Evolutionary conservation across 2,113 vertebrate genomes (phyloP).

Genomic region (Nanorana parkeri): DNA sequence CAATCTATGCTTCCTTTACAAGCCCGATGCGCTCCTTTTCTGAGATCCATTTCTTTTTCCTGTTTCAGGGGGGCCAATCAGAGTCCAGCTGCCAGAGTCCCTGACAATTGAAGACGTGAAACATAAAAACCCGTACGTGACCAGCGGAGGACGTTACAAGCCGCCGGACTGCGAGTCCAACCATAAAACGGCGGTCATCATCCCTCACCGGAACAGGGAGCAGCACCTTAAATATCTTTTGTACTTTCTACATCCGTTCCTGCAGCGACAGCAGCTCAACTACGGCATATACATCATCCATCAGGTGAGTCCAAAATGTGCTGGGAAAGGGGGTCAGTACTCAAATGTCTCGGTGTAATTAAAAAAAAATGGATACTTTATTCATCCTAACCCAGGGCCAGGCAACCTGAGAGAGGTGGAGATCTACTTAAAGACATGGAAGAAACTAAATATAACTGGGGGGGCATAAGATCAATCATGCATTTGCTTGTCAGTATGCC

Average conservation of each 20-base stretch:
- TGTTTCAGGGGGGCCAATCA: conserved; percentile 71
- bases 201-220: conserved; percentile 77
- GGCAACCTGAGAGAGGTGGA: too few species aligned
- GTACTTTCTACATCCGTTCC: conserved; percentile 80
- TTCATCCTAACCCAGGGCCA: too few species aligned
- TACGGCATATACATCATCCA: conserved; percentile 82
- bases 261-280: conserved; percentile 79
- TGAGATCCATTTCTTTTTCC: conserved; percentile 5
- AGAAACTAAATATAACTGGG: too few species aligned
- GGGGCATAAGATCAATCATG: too few species aligned
- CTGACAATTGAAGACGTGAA: conserved; percentile 70
- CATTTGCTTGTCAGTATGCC: too few species aligned
- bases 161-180: conserved; percentile 75
- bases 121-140: conserved; percentile 76
- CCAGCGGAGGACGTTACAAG: conserved; percentile 75
- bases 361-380: too few species aligned
- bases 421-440: too few species aligned
- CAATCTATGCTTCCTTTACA: too few species aligned
- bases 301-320: conserved; percentile 67
- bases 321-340: too few species aligned
- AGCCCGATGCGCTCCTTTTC: too few species aligned
- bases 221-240: conserved; percentile 79
- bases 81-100: conserved; percentile 73
- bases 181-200: conserved; percentile 77
- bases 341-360: too few species aligned